A percentile compares a stretch with the other conserved stretches of the same genome.
These are phyloP conservation scores for Coelopa pilipes DNA, from an alignment of 2,888 invertebrate genomes.

Conservation along the genomic window DNA sequence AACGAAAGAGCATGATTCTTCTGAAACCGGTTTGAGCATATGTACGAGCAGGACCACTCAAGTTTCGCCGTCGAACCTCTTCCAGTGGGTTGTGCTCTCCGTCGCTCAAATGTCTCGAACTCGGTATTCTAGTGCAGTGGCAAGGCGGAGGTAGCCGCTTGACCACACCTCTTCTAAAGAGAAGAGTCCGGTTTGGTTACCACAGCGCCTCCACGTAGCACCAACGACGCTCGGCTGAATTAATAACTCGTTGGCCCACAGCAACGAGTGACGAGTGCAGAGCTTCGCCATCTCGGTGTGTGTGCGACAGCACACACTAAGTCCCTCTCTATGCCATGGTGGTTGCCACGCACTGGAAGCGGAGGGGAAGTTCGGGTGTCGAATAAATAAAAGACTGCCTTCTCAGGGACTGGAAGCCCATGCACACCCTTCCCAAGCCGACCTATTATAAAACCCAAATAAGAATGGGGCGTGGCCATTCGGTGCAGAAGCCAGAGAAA, in stretches of 20 bases:
- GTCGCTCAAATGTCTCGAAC: too few species aligned
- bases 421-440: background rate
- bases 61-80: background rate
- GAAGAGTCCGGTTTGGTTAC: constrained; percentile 33
- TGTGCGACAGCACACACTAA: background rate
- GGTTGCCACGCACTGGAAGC: background rate
- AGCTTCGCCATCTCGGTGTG: constrained; percentile 38
- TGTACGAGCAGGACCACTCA: background rate
- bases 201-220: constrained; percentile 44
- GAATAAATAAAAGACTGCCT: background rate
- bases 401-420: background rate
- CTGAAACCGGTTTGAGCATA: background rate
- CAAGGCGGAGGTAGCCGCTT: background rate
- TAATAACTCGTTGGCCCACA: constrained; percentile 44
- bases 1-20: background rate
- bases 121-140: background rate
- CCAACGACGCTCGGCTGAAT: constrained; percentile 38
- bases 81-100: constrained; percentile 7
- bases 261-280: constrained; percentile 24
- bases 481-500: too few species aligned
- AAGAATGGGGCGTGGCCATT: background rate
- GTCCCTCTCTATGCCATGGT: background rate
- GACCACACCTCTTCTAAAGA: constrained; percentile 3
- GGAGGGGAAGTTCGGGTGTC: background rate
- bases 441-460: background rate